Conservation (phyloP, 2,113 vertebrate species). For the Engystomops pustulosus region DNA sequence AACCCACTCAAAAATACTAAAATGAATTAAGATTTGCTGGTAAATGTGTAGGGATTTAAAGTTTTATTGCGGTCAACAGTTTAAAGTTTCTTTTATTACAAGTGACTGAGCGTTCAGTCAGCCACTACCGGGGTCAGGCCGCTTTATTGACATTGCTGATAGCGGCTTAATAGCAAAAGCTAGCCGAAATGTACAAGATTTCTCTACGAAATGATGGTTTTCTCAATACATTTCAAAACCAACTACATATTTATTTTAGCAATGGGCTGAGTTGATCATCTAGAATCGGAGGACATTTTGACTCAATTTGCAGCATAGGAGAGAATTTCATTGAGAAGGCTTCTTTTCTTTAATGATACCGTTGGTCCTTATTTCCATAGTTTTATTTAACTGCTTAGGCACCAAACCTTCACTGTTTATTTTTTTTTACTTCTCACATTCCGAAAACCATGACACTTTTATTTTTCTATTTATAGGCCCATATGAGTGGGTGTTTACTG, state of each 20-base stretch:
- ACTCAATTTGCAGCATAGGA: neutral
- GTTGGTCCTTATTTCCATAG: too few relatives aligned
- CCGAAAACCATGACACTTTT: too few relatives aligned
- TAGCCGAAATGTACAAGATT: neutral
- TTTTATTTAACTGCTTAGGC: too few relatives aligned
- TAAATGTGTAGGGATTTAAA: constrained; percentile 36
- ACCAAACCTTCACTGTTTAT: too few relatives aligned
- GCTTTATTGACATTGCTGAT: constrained; percentile 28
- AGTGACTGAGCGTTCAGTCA: constrained; percentile 32
- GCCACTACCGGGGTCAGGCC: constrained; percentile 15
- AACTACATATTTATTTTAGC: neutral
- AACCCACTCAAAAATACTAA: constrained; percentile 6
- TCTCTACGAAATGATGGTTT: constrained; percentile 3
- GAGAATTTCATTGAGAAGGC: neutral
- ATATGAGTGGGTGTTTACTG: too few relatives aligned
- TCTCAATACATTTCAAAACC: neutral
- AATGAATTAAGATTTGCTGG: constrained; percentile 6
- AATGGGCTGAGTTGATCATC: neutral
- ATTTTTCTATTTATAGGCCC: too few relatives aligned
- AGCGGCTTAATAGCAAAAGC: constrained; percentile 34
- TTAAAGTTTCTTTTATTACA: constrained; percentile 44
- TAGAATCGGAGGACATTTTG: neutral
- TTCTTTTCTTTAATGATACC: too few relatives aligned
- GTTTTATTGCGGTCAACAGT: constrained; percentile 48
- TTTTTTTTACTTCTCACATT: too few relatives aligned